phyloP scores from a whole-genome alignment of 2,797 vertebrate species.

The Selene dorsalis region DNA sequence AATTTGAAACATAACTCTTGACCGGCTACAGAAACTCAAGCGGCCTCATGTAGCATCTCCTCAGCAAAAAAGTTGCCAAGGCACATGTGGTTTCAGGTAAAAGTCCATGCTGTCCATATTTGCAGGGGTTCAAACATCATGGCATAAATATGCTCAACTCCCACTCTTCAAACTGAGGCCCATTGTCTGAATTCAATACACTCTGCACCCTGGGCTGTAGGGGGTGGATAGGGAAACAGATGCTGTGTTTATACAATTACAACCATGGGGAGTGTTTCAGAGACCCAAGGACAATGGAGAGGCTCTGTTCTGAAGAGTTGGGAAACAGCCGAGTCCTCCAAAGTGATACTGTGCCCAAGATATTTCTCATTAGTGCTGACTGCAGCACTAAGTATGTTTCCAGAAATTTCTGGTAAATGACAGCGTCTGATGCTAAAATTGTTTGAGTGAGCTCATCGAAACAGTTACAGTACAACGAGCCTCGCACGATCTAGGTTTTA shows the following conservation, averaged over 20 bases:
- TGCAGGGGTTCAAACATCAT: conserved; percentile 73
- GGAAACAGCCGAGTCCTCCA: conserved; percentile 50
- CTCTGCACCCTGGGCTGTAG: conserved; percentile 58
- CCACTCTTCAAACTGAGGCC: conserved; percentile 75
- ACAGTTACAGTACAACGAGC: neutral
- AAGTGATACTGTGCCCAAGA: conserved; percentile 76
- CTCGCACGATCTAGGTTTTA: neutral
- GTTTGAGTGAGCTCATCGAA: conserved; percentile 51
- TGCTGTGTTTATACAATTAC: conserved; percentile 86
- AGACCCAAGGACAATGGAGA: conserved; percentile 75
- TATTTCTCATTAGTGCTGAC: conserved; percentile 78
- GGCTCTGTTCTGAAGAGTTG: conserved; percentile 76
- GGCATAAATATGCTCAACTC: conserved; percentile 71
- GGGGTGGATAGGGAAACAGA: conserved; percentile 78
- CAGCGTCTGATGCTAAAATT: conserved; percentile 52
- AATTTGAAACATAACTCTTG: conserved; percentile 15
- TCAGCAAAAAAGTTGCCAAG: conserved; percentile 1
- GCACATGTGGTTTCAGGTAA: conserved; percentile 71
- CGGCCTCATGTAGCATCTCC: conserved; percentile 12
- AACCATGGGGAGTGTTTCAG: conserved; percentile 70
- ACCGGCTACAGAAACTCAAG: conserved; percentile 15
- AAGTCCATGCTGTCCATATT: conserved; percentile 58
- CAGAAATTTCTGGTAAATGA: conserved; percentile 59
- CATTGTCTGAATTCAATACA: conserved; percentile 73
- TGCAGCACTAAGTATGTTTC: conserved; percentile 53